phyloP scores from a whole-genome alignment of 2,113 vertebrate genomes.

The Oceanites oceanicus region DNA sequence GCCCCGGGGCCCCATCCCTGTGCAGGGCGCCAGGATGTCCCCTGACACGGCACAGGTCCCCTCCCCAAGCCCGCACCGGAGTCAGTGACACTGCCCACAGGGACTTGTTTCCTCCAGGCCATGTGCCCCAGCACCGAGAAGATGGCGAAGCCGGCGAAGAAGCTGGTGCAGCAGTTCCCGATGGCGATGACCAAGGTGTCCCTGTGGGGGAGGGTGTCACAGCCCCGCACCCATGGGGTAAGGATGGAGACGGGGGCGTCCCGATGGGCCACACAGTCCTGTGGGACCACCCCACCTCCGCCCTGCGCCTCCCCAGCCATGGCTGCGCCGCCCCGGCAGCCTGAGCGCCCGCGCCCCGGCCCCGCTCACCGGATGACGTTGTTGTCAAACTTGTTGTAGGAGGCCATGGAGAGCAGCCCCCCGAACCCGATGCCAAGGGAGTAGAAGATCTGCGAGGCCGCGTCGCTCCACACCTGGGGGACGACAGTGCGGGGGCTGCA shows the following conservation, averaged over 20 bases:
- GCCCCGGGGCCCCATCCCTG: not conserved
- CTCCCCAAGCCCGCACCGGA: not conserved
- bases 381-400: conserved; percentile 92
- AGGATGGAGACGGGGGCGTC: not conserved
- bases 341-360: accelerated
- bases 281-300: too few relatives aligned
- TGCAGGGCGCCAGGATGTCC: too few relatives aligned
- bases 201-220: conserved; percentile 60
- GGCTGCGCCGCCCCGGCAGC: not conserved
- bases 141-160: conserved; percentile 90
- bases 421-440: conserved; percentile 90
- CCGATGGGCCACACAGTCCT: not conserved
- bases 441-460: conserved; percentile 92
- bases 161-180: conserved; percentile 89
- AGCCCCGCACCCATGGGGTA: not conserved
- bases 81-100: conserved; percentile 82
- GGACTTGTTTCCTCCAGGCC: conserved; percentile 80
- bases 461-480: conserved; percentile 91
- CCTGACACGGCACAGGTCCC: accelerated
- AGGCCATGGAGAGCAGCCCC: conserved; percentile 91
- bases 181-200: conserved; percentile 89
- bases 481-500: accelerated
- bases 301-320: not conserved
- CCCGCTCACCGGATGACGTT: conserved; percentile 62
- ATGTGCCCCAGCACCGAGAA: conserved; percentile 95